These are phyloP conservation scores for Eutrigla gurnardus DNA, from an alignment of 2,797 vertebrate genomes.

Conservation along the genomic window DNA sequence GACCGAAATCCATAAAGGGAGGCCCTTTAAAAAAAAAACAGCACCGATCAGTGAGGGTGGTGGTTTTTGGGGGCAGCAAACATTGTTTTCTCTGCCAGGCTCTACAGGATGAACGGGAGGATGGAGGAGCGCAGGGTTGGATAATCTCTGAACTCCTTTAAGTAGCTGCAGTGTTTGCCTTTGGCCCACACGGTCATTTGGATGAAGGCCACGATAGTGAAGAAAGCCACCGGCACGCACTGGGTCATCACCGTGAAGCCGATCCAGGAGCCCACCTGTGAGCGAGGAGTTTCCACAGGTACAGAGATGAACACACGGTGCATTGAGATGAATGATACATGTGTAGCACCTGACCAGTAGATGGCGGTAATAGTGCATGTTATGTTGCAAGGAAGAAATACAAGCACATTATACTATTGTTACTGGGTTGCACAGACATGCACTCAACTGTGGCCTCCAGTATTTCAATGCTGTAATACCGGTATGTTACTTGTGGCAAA, in stretches of 20 bases:
- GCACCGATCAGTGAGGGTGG: conserved; percentile 4
- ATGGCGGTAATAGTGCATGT: conserved; percentile 65
- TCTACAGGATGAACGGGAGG: conserved; percentile 90
- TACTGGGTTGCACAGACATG: not conserved
- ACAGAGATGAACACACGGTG: conserved; percentile 16
- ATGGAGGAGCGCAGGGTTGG: conserved; percentile 93
- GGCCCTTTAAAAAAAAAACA: not conserved
- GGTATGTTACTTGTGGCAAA: not conserved
- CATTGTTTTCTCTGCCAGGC: conserved; percentile 20
- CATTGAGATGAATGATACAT: not conserved
- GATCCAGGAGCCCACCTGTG: conserved; percentile 92
- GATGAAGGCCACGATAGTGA: conserved; percentile 91
- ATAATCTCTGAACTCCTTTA: conserved; percentile 94
- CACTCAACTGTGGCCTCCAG: not conserved
- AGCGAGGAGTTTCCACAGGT: conserved; percentile 33
- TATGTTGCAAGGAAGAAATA: not conserved
- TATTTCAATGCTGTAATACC: not conserved
- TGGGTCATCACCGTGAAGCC: conserved; percentile 96
- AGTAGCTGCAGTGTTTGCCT: conserved; percentile 94
- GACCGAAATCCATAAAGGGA: conserved; percentile 25
- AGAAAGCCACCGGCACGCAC: conserved; percentile 93
- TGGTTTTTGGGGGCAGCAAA: conserved; percentile 19
- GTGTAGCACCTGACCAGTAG: conserved; percentile 61
- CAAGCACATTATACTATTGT: not conserved
- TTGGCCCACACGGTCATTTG: conserved; percentile 97